Conservation (phyloP, 1,140 invertebrate species). For the Orchestia grillus region DNA sequence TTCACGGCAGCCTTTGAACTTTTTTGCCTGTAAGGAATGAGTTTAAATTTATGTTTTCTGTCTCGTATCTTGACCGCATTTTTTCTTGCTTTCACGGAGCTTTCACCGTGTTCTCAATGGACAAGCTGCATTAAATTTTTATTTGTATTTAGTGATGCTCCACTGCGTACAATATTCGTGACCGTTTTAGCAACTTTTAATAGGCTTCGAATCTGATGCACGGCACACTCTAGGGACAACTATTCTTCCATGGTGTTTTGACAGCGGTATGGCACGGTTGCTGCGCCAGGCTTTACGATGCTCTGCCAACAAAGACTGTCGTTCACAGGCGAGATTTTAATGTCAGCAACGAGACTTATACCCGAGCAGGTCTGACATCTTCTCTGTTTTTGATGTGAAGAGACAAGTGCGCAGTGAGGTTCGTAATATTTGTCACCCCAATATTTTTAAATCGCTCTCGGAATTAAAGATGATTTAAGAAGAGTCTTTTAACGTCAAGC, state of each 20-base stretch:
- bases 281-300: neutral
- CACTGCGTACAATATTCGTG: neutral
- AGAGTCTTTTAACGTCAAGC: neutral
- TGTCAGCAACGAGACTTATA: neutral
- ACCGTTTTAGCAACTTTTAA: neutral
- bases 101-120: neutral
- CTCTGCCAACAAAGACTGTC: neutral
- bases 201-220: neutral
- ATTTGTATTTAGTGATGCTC: neutral
- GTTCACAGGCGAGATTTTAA: neutral
- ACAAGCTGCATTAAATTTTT: neutral
- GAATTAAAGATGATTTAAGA: neutral
- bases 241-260: conserved; percentile 8
- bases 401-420: neutral
- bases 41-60: neutral
- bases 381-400: neutral
- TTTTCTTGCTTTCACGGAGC: neutral
- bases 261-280: neutral
- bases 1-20: neutral
- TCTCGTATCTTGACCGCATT: neutral
- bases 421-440: neutral
- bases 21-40: neutral
- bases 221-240: neutral
- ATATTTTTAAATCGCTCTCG: neutral
- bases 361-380: neutral